Conservation (phyloP, 2,113 vertebrate genomes). For the Poecilia latipinna region DNA sequence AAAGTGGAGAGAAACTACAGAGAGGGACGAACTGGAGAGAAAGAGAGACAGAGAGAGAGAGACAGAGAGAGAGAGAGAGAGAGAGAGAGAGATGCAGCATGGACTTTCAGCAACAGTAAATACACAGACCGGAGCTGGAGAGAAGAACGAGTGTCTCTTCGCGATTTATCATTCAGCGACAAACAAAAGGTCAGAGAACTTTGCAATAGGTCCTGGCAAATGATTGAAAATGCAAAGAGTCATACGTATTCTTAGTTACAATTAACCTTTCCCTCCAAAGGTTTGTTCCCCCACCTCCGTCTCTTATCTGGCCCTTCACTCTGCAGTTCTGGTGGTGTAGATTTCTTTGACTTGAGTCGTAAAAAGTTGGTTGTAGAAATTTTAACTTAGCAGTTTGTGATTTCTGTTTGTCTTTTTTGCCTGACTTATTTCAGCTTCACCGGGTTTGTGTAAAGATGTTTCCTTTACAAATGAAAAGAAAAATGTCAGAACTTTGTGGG, state of each 20-base stretch:
- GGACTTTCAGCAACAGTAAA: constrained; percentile 60
- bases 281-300: background rate
- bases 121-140: constrained; percentile 44
- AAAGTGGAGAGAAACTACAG: constrained; percentile 27
- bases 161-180: constrained; percentile 77
- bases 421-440: background rate
- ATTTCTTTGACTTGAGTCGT: constrained; percentile 25
- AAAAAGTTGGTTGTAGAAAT: constrained; percentile 30
- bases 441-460: constrained; percentile 17
- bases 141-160: constrained; percentile 30
- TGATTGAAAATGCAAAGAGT: constrained; percentile 75
- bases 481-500: constrained; percentile 5
- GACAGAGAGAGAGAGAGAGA: constrained; percentile 30
- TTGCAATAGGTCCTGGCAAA: constrained; percentile 57
- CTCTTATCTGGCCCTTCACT: constrained; percentile 21
- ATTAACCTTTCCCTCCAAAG: constrained; percentile 76
- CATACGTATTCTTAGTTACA: constrained; percentile 78
- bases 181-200: constrained; percentile 78
- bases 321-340: constrained; percentile 19
- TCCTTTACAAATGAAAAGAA: constrained; percentile 36
- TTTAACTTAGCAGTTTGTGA: constrained; percentile 29
- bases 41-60: constrained; percentile 17
- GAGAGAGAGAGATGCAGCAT: constrained; percentile 45
- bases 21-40: constrained; percentile 28
- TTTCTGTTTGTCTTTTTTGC: background rate